Conservation (phyloP, 2,888 invertebrate genomes). For the Listrodromus nycthemerus region DNA sequence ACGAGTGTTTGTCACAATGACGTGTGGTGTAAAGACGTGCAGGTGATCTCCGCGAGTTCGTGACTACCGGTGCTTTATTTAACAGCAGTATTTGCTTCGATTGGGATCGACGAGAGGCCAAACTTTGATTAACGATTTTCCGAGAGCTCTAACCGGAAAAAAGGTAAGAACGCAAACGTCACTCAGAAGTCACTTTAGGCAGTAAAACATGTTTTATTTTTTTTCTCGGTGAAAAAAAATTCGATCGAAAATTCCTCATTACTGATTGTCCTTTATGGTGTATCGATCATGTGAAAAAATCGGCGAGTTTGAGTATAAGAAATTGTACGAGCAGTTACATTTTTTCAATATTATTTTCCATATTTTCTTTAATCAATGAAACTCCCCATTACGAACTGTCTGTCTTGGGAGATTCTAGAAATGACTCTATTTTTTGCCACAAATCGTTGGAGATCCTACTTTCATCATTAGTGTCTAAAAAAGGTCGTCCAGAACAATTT, state of each 20-base stretch:
- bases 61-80: constrained; percentile 26
- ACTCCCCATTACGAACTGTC: neutral
- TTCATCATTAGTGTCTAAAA: neutral
- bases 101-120: constrained; percentile 12
- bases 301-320: neutral
- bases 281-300: neutral
- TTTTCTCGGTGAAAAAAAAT: neutral
- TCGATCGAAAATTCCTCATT: too few species aligned
- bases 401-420: neutral
- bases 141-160: constrained; percentile 3
- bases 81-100: neutral
- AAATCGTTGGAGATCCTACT: neutral
- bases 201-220: neutral
- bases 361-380: neutral
- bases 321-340: neutral
- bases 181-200: neutral
- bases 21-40: constrained; percentile 64
- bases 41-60: constrained; percentile 60
- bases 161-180: constrained; percentile 47
- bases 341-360: neutral
- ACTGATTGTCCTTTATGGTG: neutral
- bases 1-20: constrained; percentile 58
- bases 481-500: constrained; percentile 1
- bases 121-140: constrained; percentile 49
- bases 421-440: neutral